A percentile compares a stretch with the other conserved stretches of the same genome.
Conservation (phyloP, 2,888 invertebrate genomes). For the Lycia hirtaria region DNA sequence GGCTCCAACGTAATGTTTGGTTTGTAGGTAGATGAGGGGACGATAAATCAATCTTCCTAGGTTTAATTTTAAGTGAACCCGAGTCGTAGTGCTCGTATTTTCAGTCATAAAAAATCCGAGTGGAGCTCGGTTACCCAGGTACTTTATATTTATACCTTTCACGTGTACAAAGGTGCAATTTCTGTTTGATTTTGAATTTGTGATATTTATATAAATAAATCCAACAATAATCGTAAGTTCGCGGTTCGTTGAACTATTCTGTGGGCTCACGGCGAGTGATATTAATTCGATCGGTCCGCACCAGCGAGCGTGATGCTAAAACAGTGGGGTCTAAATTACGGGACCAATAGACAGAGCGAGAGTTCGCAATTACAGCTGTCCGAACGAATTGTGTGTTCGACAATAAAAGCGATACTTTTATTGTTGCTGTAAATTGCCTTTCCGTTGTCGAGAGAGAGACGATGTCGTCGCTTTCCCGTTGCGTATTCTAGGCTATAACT, state of each 20-base stretch:
- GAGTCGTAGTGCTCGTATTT: too few species aligned
- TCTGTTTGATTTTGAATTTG: too few species aligned
- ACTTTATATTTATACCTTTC: too few species aligned
- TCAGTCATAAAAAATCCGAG: too few species aligned
- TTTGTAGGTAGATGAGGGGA: too few species aligned
- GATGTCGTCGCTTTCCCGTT: conserved; percentile 65
- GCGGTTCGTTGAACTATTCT: conserved; percentile 9
- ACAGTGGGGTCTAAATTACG: conserved; percentile 76
- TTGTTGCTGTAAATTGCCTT: conserved; percentile 76
- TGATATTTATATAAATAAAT: not conserved
- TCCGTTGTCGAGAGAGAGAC: conserved; percentile 57
- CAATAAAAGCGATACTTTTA: conserved; percentile 83
- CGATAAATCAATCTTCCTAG: too few species aligned
- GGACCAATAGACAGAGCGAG: conserved; percentile 75
- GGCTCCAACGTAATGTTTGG: too few species aligned
- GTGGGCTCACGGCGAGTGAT: conserved; percentile 8
- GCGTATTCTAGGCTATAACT: conserved; percentile 63
- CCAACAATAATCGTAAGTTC: not conserved
- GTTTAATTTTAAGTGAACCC: too few species aligned
- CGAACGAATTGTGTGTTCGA: conserved; percentile 79
- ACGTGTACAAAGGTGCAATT: too few species aligned
- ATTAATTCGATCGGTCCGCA: conserved; percentile 48
- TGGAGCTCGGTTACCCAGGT: too few species aligned
- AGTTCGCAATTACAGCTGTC: conserved; percentile 82
- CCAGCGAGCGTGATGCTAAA: conserved; percentile 64